Evolutionary conservation across 2,113 vertebrate species (phyloP), one percentile per base, ranked within the genome.

Genomic region (Macroglossus sobrinus): DNA sequence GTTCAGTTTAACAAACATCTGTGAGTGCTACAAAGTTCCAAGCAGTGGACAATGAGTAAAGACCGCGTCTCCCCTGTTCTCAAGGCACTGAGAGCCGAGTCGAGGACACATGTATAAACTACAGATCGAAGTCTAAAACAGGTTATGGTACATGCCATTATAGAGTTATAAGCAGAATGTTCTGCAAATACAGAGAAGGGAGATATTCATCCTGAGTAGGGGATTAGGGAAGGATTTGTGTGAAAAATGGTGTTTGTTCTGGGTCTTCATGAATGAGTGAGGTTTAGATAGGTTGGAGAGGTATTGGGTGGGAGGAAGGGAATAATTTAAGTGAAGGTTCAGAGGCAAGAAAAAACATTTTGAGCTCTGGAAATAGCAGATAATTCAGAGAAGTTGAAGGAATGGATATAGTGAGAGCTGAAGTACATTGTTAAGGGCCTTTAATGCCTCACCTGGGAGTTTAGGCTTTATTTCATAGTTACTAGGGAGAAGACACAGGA

Each of bases 161-260:
- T 63, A 75, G 69, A 84, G 40, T 66, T 74, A 87, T 33, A 87
- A 66, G 43, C 35, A 69, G 76, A 28, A 26, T 88, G 38, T 38
- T 95, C 47, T 89, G 10, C 35, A 45, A 61, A 35, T 59, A 69
- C 7, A 89, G 55, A 84, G 71, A 61, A 76, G 38, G 5, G 50
- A 71, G 43, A 69, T n/a, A 50, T 13, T 76, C 88, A 71, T 93
- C 26, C 80, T 47, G 15, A 90, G 84, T 90, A 72, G 45, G 30
- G 68, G n/a, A 47, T 72, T 91, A 86, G n/a, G 50, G 14, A 78
- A 91, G 69, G 35, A 8, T 66, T 89, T 94, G 40, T 89, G 4
- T 95, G 30, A 76, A 76, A 89, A 95, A 61, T 76, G 45, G 6
- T 93, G 19, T 88, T 97, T 96, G 74, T 92, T 95, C 61, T 93